Conservation (phyloP, 1,140 invertebrate species). For the Platyura marginata region DNA sequence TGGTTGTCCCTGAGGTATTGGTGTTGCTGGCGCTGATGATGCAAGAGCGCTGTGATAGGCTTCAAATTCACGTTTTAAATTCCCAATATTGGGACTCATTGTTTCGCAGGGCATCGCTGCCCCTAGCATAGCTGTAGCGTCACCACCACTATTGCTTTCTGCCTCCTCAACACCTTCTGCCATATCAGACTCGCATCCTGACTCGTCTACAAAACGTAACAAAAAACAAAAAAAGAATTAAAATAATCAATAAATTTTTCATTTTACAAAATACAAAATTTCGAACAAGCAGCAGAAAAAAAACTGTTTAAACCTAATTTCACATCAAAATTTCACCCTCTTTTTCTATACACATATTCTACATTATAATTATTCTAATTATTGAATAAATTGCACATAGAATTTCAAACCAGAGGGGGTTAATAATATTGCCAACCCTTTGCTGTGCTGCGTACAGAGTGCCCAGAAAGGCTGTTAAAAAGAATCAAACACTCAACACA, state of each 20-base stretch:
- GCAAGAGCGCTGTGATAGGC: neutral
- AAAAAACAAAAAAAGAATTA: neutral
- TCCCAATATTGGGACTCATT: slow-evolving; percentile 10
- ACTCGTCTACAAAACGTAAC: neutral
- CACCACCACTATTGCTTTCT: slow-evolving; percentile 11
- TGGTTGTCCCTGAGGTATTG: slow-evolving; percentile 13
- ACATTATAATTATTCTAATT: neutral
- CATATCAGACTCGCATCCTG: slow-evolving; percentile 16
- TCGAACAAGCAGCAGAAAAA: neutral
- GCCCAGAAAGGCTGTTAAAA: too few species aligned
- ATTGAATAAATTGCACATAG: neutral
- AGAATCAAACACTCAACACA: neutral
- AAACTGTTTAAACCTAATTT: neutral
- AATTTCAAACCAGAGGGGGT: too few species aligned
- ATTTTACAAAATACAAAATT: neutral
- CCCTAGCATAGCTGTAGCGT: slow-evolving; percentile 16
- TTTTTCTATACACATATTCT: neutral
- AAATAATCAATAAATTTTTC: neutral
- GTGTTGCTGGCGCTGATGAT: slow-evolving; percentile 8
- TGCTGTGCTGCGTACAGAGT: too few species aligned
- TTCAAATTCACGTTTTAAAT: slow-evolving; percentile 23
- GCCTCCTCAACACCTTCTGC: slow-evolving; percentile 24
- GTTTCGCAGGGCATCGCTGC: slow-evolving; percentile 23
- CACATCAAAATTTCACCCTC: neutral
- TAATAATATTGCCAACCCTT: too few species aligned